These are phyloP conservation scores for Tachina lurida DNA, from an alignment of 2,888 invertebrate genomes.

Conservation along the genomic window DNA sequence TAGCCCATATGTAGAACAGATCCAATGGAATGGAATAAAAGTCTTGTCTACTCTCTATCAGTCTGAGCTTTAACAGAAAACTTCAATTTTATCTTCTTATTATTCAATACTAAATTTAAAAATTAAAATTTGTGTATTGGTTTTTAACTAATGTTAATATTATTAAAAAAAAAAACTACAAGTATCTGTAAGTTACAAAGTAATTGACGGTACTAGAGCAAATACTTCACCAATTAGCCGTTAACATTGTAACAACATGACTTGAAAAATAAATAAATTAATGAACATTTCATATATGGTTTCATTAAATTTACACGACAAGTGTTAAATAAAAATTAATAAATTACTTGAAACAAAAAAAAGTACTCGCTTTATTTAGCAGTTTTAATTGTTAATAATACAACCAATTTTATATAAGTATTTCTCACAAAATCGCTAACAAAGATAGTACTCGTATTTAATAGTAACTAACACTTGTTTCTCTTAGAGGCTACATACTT, in stretches of 20 bases:
- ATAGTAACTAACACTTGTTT: slow-evolving; percentile 20
- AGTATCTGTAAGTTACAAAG: not conserved
- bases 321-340: slow-evolving; percentile 44
- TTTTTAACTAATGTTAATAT: not conserved
- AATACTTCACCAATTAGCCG: slow-evolving; percentile 29
- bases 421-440: slow-evolving; percentile 35
- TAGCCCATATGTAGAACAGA: too few relatives aligned
- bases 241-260: slow-evolving; percentile 23
- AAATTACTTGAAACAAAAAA: slow-evolving; percentile 3
- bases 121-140: too few relatives aligned
- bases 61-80: too few relatives aligned
- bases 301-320: slow-evolving; percentile 28
- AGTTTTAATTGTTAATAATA: slow-evolving; percentile 11
- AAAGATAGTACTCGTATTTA: slow-evolving; percentile 6
- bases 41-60: too few relatives aligned
- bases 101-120: too few relatives aligned
- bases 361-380: slow-evolving; percentile 14
- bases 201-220: not conserved
- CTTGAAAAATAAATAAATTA: slow-evolving; percentile 26
- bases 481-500: slow-evolving; percentile 27
- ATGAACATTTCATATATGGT: slow-evolving; percentile 19
- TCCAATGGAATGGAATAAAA: too few relatives aligned
- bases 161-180: not conserved
- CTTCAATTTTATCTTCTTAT: too few relatives aligned
- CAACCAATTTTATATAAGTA: slow-evolving; percentile 3